phyloP scores from a whole-genome alignment of 2,888 invertebrate genomes.

The Carcina quercana region DNA sequence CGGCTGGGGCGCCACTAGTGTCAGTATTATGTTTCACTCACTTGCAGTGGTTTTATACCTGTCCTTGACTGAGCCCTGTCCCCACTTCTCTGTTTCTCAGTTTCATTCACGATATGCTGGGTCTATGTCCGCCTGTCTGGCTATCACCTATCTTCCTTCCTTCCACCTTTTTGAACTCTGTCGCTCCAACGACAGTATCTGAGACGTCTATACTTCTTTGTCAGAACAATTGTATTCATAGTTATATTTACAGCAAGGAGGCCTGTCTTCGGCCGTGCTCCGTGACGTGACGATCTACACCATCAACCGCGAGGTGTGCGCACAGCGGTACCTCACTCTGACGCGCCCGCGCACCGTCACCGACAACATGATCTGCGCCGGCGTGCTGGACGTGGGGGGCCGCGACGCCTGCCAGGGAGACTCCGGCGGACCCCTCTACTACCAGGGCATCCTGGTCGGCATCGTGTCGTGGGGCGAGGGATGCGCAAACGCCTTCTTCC shows the following conservation, averaged over 20 bases:
- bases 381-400: conserved; percentile 31
- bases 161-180: too few relatives aligned
- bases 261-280: conserved; percentile 21
- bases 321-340: conserved; percentile 25
- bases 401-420: conserved; percentile 44
- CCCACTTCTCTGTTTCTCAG: too few relatives aligned
- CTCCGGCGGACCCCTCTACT: conserved; percentile 64
- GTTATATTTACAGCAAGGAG: conserved; percentile 22
- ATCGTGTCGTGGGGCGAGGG: conserved; percentile 66
- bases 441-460: conserved; percentile 41
- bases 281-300: conserved; percentile 35
- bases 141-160: too few relatives aligned
- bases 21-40: too few relatives aligned
- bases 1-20: conserved; percentile 28
- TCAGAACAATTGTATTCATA: too few relatives aligned
- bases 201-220: too few relatives aligned
- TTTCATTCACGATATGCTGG: too few relatives aligned
- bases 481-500: conserved; percentile 53
- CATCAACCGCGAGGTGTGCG: conserved; percentile 34
- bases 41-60: too few relatives aligned
- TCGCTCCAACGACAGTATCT: too few relatives aligned
- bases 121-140: too few relatives aligned
- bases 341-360: conserved; percentile 21
- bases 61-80: too few relatives aligned
- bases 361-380: conserved; percentile 45